A percentile compares a stretch with the other conserved stretches of the same genome.
These are phyloP conservation scores for Norana najaformis DNA, from an alignment of 2,888 invertebrate genomes.

Conservation along the genomic window DNA sequence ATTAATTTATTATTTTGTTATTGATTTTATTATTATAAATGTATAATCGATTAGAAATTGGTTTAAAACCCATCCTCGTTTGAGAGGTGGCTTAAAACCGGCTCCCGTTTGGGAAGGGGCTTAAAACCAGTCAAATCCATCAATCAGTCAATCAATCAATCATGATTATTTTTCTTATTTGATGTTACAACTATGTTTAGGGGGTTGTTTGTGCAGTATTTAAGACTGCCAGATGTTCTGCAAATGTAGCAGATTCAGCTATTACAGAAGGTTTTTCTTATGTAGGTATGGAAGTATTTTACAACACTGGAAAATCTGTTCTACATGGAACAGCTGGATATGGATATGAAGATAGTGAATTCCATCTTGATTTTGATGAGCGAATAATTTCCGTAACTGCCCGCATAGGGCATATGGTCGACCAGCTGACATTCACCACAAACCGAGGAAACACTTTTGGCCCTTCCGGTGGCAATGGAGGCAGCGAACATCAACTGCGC, in stretches of 20 bases:
- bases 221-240: conserved; percentile 5
- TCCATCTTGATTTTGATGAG: neutral
- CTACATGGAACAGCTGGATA: conserved; percentile 9
- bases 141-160: too few species aligned
- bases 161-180: neutral
- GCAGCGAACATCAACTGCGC: neutral
- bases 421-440: neutral
- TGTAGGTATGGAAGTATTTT: neutral
- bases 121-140: too few species aligned
- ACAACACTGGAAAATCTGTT: neutral
- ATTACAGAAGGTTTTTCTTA: neutral
- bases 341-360: neutral
- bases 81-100: too few species aligned
- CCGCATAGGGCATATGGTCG: neutral
- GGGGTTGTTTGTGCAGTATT: neutral
- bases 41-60: too few species aligned
- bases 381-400: neutral
- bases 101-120: too few species aligned
- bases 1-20: too few species aligned
- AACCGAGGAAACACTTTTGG: neutral
- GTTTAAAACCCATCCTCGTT: too few species aligned
- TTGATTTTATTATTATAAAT: too few species aligned
- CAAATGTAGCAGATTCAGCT: neutral
- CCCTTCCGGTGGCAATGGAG: conserved; percentile 3
- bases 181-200: neutral